These are phyloP conservation scores for Schizaphis graminum DNA, from an alignment of 2,888 invertebrate genomes.

Conservation along the genomic window DNA sequence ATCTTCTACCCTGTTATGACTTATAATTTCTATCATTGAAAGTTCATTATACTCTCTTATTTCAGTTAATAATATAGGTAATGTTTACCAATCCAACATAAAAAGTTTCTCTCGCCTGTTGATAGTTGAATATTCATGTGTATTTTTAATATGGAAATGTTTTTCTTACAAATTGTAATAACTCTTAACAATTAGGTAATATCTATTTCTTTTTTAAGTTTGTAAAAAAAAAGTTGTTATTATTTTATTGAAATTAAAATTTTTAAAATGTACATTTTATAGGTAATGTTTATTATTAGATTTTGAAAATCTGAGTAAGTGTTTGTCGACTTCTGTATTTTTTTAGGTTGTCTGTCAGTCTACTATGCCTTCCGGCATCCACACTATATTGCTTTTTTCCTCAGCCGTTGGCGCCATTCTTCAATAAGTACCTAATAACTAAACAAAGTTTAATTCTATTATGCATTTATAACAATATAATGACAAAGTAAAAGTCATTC, in stretches of 20 bases:
- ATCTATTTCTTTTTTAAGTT: background rate
- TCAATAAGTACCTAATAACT: constrained; percentile 40
- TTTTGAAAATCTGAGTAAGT: constrained; percentile 4
- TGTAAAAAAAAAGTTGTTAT: background rate
- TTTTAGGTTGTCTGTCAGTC: constrained; percentile 4
- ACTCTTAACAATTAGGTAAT: background rate
- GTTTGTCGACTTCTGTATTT: constrained; percentile 37
- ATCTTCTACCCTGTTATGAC: background rate
- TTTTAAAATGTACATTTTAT: background rate
- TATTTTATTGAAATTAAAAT: constrained; percentile 7
- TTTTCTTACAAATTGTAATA: background rate
- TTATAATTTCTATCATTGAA: background rate
- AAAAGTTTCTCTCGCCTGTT: background rate
- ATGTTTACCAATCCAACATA: background rate
- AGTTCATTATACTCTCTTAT: background rate
- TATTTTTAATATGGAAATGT: constrained; percentile 24
- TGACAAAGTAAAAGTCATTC: background rate
- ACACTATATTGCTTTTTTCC: background rate
- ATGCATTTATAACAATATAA: background rate
- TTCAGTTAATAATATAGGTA: background rate
- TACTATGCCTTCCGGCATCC: constrained; percentile 34
- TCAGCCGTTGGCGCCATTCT: constrained; percentile 9
- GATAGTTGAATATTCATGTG: background rate
- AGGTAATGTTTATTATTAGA: constrained; percentile 20
- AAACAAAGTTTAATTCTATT: constrained; percentile 31